Conservation (phyloP, 2,888 invertebrate species). For the Hyposoter dolosus region DNA sequence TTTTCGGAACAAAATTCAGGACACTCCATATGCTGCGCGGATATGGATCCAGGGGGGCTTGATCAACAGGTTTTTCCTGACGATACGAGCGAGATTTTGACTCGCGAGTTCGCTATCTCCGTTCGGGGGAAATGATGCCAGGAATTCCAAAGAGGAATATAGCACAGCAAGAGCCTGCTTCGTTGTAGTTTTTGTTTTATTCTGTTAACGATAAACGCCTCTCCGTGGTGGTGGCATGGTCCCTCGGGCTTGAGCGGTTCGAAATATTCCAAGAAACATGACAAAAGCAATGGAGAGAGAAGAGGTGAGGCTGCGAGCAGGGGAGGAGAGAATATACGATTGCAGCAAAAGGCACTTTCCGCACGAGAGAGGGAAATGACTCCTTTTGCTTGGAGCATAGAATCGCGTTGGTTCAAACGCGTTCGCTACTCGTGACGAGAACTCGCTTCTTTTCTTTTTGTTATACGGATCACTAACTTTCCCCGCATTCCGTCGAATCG, state of each 20-base stretch:
- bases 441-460: conserved; percentile 11
- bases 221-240: conserved; percentile 6
- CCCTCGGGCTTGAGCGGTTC: conserved; percentile 20
- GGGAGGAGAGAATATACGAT: background rate
- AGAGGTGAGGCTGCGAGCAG: background rate
- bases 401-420: conserved; percentile 13
- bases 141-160: conserved; percentile 12
- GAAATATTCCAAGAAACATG: conserved; percentile 50
- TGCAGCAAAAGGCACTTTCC: conserved; percentile 4
- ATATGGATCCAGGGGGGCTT: background rate
- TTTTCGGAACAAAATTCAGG: background rate
- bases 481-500: conserved; percentile 68
- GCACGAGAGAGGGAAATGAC: conserved; percentile 25
- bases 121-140: conserved; percentile 53
- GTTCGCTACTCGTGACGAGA: conserved; percentile 14
- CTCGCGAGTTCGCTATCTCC: conserved; percentile 45
- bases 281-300: conserved; percentile 19
- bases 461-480: conserved; percentile 71
- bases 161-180: background rate
- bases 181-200: conserved; percentile 5
- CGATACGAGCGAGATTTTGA: conserved; percentile 20
- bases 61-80: conserved; percentile 66
- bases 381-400: conserved; percentile 29
- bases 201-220: conserved; percentile 24
- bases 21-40: too few species aligned